Evolutionary conservation across 2,113 vertebrate species (phyloP).

Genomic region (Odontophorus gujanensis): DNA sequence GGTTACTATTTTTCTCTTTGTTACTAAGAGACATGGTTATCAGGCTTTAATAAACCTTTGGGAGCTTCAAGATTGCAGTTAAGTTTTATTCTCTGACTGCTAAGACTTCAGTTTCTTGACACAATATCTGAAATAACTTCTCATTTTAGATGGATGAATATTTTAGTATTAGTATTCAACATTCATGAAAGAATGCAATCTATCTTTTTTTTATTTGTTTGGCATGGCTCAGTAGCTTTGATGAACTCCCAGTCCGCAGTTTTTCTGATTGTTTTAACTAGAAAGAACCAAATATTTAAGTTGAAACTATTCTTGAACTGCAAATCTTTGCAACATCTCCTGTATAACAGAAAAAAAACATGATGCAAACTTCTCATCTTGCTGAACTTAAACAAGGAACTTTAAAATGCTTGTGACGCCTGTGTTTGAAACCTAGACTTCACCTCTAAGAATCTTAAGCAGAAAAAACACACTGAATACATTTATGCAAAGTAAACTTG

Average conservation of each 20-base stretch:
- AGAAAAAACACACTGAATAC: not conserved
- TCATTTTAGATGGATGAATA: not conserved
- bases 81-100: not conserved
- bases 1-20: not conserved
- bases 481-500: not conserved
- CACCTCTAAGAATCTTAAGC: not conserved
- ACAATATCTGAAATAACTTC: slow-evolving; percentile 9
- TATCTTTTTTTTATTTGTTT: not conserved
- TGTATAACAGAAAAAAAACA: not conserved
- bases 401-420: not conserved
- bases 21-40: not conserved
- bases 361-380: not conserved
- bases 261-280: not conserved
- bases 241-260: not conserved
- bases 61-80: not conserved
- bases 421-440: not conserved
- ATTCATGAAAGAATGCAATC: not conserved
- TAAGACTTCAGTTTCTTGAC: not conserved
- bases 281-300: not conserved
- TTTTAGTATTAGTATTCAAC: not conserved
- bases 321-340: not conserved
- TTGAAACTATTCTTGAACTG: not conserved
- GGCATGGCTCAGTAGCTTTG: not conserved
- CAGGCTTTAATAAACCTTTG: not conserved
- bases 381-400: not conserved